Percentiles rank a stretch among this genome's conserved stretches.
Evolutionary conservation across 2,113 vertebrate species (phyloP).

Genomic region (Mobula hypostoma): DNA sequence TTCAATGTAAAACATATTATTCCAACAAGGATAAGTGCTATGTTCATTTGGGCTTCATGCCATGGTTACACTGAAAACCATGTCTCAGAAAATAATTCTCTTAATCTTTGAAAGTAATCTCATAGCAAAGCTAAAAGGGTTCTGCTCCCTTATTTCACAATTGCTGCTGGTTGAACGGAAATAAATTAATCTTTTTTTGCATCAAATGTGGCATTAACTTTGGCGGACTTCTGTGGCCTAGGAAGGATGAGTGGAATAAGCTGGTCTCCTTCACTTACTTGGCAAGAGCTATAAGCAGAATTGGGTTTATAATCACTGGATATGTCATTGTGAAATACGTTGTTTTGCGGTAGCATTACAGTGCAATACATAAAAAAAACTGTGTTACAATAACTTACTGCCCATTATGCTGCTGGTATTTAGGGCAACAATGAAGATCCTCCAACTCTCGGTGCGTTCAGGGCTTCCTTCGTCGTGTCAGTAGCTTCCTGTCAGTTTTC

Average conservation of each 20-base stretch:
- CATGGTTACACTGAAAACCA: not conserved
- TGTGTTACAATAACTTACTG: no score
- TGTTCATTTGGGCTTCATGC: not conserved
- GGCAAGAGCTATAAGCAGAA: no score
- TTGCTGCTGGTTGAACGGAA: not conserved
- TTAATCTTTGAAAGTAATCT: constrained; percentile 11
- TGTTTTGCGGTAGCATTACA: no score
- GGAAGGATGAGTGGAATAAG: not conserved
- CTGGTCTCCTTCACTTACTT: not conserved
- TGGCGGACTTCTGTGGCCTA: not conserved
- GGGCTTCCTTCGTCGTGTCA: no score
- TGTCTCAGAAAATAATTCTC: not conserved
- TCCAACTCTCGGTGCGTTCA: no score
- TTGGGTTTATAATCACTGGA: no score
- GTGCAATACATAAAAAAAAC: no score
- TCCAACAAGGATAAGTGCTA: not conserved
- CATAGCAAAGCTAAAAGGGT: no score
- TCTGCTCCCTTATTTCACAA: not conserved
- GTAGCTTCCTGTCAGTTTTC: no score
- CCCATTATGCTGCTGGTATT: no score
- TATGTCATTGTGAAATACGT: no score
- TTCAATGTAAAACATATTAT: not conserved
- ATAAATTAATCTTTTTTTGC: not conserved
- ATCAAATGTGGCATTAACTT: not conserved
- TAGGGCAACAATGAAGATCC: no score